Evolutionary conservation across 2,888 invertebrate species (phyloP).

Genomic region (Heliconius aoede): DNA sequence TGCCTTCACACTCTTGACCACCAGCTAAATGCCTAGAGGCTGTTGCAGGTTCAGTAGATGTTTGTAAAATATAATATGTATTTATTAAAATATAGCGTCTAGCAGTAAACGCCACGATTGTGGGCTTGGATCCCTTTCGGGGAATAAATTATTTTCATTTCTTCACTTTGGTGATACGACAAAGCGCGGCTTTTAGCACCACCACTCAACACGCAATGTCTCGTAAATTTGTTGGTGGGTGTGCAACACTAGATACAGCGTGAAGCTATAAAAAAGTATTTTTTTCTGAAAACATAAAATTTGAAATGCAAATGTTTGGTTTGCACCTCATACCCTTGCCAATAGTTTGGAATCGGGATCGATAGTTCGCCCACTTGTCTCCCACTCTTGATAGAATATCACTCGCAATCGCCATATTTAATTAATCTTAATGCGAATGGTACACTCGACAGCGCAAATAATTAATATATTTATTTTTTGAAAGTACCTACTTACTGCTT

Average conservation of each 20-base stretch:
- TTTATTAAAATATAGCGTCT: too few relatives aligned
- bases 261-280: not conserved
- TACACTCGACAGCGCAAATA: not conserved
- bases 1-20: not conserved
- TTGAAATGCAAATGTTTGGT: not conserved
- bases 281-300: not conserved
- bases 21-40: not conserved
- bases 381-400: slow-evolving; percentile 10
- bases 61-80: not conserved
- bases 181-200: not conserved
- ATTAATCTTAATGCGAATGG: slow-evolving; percentile 2
- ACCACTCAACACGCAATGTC: not conserved
- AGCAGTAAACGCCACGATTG: too few relatives aligned
- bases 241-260: not conserved
- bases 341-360: slow-evolving; percentile 1
- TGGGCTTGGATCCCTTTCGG: too few relatives aligned
- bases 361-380: slow-evolving; percentile 13
- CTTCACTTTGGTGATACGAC: too few relatives aligned
- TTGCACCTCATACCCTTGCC: not conserved
- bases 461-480: not conserved
- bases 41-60: not conserved
- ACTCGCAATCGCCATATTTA: slow-evolving; percentile 7
- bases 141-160: too few relatives aligned
- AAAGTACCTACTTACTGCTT: not conserved
- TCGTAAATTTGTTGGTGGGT: not conserved